Conservation (phyloP, 2,113 vertebrate species). For the Eulemur macaco region DNA sequence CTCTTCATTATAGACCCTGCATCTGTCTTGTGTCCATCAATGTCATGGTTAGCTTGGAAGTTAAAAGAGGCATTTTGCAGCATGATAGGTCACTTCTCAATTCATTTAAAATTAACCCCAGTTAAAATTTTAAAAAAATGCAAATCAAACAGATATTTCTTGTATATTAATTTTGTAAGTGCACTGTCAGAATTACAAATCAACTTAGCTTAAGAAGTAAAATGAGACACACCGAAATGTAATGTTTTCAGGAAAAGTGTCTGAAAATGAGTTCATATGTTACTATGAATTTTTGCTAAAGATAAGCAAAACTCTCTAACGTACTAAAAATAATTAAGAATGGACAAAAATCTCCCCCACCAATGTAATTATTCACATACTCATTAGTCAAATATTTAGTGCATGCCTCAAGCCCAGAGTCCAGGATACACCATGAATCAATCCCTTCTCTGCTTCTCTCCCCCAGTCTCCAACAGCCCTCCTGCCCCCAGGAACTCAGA, state of each 20-base stretch:
- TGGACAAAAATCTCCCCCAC: not conserved
- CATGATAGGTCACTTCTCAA: not conserved
- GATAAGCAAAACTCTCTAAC: not conserved
- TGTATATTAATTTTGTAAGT: not conserved
- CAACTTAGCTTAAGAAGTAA: not conserved
- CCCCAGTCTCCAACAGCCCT: not conserved
- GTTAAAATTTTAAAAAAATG: not conserved
- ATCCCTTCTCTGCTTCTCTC: not conserved
- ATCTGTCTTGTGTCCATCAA: not conserved
- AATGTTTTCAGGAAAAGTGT: not conserved
- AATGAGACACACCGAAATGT: not conserved
- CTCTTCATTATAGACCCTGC: not conserved
- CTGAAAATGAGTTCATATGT: not conserved
- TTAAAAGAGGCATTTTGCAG: not conserved
- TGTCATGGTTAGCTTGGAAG: not conserved
- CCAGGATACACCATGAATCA: not conserved
- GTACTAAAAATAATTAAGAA: not conserved
- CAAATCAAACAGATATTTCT: not conserved
- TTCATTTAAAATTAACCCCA: slow-evolving; percentile 45
- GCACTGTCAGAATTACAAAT: not conserved
- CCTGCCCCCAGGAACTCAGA: not conserved
- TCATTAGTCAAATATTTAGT: slow-evolving; percentile 1
- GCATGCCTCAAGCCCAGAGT: not conserved
- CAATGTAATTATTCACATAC: not conserved
- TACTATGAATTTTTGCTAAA: slow-evolving; percentile 23